phyloP scores from a whole-genome alignment of 1,140 invertebrate species.

The Conus betulinus region DNA sequence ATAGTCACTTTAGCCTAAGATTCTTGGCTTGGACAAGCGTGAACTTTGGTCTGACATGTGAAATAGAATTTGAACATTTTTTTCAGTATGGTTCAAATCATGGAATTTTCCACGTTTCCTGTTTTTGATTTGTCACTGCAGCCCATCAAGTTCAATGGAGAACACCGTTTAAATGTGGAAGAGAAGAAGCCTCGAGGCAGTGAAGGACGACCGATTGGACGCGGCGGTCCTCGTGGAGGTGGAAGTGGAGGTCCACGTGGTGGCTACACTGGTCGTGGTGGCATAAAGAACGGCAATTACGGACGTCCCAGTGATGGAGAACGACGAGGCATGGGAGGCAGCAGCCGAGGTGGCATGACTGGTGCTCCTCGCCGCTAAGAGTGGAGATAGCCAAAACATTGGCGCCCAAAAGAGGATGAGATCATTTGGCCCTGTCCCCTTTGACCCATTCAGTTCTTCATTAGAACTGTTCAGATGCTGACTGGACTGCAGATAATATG shows the following conservation, averaged over 20 bases:
- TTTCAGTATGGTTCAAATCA: too few relatives aligned
- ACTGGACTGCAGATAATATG: not conserved
- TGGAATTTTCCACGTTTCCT: too few relatives aligned
- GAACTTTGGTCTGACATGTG: too few relatives aligned
- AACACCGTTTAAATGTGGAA: conserved; percentile 90
- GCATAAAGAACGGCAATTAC: conserved; percentile 41
- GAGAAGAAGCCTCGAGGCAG: conserved; percentile 84
- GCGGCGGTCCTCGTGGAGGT: conserved; percentile 49
- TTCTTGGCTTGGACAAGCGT: too few relatives aligned
- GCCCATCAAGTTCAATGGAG: conserved; percentile 86
- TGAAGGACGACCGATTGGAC: conserved; percentile 76
- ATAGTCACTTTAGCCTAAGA: too few relatives aligned
- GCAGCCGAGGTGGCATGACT: not conserved
- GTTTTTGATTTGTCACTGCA: conserved; percentile 73
- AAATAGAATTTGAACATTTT: too few relatives aligned
- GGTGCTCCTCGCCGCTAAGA: not conserved
- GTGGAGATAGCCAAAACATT: not conserved
- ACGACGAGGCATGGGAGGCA: conserved; percentile 1
- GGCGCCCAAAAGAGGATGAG: not conserved
- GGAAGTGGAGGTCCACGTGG: conserved; percentile 56
- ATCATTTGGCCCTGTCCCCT: not conserved
- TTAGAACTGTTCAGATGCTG: not conserved
- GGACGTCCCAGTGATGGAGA: conserved; percentile 50
- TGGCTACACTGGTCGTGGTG: conserved; percentile 58
- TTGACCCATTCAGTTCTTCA: not conserved